Percentiles rank a stretch among this genome's conserved stretches.
Conservation (phyloP, 2,113 vertebrate species). For the Semicossyphus pulcher region DNA sequence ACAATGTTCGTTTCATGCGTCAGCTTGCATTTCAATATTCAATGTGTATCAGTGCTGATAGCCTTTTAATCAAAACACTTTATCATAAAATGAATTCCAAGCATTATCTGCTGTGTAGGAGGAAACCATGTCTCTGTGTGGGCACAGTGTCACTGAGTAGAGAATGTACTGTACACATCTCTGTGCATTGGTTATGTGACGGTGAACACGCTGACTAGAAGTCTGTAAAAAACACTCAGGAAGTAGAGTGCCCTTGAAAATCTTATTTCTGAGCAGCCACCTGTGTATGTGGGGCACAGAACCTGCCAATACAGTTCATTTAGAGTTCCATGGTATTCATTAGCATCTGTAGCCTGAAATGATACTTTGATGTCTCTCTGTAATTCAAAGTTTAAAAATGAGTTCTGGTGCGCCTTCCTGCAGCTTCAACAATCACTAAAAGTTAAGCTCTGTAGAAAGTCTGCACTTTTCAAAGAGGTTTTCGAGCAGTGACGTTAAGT, state of each 20-base stretch:
- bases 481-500: not conserved
- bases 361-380: not conserved
- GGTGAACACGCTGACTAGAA: not conserved
- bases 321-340: not conserved
- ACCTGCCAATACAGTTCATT: not conserved
- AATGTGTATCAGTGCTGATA: not conserved
- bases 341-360: not conserved
- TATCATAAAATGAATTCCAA: not conserved
- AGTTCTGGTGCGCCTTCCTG: too few species aligned
- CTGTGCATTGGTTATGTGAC: not conserved
- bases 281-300: not conserved
- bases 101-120: not conserved
- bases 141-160: not conserved
- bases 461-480: not conserved
- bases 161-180: not conserved
- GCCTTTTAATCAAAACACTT: not conserved
- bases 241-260: not conserved
- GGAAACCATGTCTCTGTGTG: not conserved
- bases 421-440: not conserved
- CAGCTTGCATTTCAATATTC: too few species aligned
- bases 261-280: not conserved
- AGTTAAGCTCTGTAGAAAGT: not conserved
- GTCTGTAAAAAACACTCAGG: too few species aligned
- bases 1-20: too few species aligned
- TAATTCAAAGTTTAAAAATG: not conserved